phyloP scores from a whole-genome alignment of 2,113 vertebrate species.

The Morone chrysops region DNA sequence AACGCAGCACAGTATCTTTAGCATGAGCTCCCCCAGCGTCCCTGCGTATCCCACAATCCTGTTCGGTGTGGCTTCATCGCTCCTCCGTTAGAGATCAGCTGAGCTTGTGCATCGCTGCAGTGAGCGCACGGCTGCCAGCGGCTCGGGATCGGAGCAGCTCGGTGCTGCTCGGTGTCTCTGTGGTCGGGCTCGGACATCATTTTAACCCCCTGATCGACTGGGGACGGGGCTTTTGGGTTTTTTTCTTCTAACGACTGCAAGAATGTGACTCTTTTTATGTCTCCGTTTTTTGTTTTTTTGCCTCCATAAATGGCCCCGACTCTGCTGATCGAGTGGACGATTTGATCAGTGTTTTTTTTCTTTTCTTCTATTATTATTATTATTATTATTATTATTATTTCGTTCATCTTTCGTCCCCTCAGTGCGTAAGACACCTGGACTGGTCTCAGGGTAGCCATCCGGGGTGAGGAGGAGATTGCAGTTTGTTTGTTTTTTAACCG shows the following conservation, averaged over 20 bases:
- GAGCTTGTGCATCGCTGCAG: constrained; percentile 77
- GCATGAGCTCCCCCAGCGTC: constrained; percentile 38
- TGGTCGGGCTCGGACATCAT: constrained; percentile 55
- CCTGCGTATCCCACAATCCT: constrained; percentile 80
- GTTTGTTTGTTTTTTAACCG: constrained; percentile 26
- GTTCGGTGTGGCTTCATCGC: constrained; percentile 56
- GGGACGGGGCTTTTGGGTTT: constrained; percentile 18
- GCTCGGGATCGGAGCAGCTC: constrained; percentile 71
- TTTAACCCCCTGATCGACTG: constrained; percentile 23
- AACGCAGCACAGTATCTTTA: constrained; percentile 38
- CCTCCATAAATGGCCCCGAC: background rate
- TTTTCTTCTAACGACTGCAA: constrained; percentile 15
- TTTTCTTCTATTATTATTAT: background rate
- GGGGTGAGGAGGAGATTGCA: constrained; percentile 74
- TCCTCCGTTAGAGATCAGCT: constrained; percentile 73
- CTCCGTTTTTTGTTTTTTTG: background rate
- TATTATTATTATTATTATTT: constrained; percentile 14
- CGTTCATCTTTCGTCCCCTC: constrained; percentile 32
- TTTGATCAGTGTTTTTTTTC: constrained; percentile 10
- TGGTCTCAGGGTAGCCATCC: constrained; percentile 43
- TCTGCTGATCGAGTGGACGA: constrained; percentile 29
- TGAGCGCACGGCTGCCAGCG: constrained; percentile 67
- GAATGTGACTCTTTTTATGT: constrained; percentile 63
- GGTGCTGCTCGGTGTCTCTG: constrained; percentile 65
- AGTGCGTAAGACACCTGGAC: constrained; percentile 65